These are phyloP conservation scores for Anthopleura xanthogrammica DNA, from an alignment of 92 coral and sea anemone genomes.

Conservation along the genomic window DNA sequence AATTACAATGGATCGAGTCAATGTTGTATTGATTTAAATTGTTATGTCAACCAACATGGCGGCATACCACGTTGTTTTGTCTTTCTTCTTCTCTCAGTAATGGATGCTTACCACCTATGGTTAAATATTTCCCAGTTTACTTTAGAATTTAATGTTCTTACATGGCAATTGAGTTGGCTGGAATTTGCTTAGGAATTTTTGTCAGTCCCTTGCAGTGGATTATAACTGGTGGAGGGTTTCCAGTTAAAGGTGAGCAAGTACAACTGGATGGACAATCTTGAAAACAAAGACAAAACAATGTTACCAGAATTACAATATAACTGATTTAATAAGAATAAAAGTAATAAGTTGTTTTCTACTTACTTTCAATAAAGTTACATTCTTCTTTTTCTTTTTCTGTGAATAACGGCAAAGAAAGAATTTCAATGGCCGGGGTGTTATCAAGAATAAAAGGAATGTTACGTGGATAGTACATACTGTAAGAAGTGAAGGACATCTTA, in stretches of 20 bases:
- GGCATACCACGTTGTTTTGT: too few relatives aligned
- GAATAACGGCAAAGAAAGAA: neutral
- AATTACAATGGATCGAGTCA: too few relatives aligned
- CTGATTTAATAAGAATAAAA: too few relatives aligned
- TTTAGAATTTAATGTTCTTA: neutral
- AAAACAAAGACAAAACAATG: neutral
- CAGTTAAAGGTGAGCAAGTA: neutral
- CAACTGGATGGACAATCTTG: constrained; percentile 2
- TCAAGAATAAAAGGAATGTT: neutral
- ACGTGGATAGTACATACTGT: neutral
- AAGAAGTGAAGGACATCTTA: neutral
- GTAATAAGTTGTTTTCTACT: neutral
- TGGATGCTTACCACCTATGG: too few relatives aligned
- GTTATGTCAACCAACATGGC: too few relatives aligned
- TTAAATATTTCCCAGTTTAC: neutral
- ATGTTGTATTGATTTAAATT: too few relatives aligned
- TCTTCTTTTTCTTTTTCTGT: neutral
- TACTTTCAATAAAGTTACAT: neutral
- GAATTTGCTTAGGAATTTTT: neutral
- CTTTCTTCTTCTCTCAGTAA: too few relatives aligned
- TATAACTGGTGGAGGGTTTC: neutral
- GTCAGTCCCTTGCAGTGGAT: neutral
- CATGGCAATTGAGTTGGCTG: constrained; percentile 7
- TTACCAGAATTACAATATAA: too few relatives aligned
- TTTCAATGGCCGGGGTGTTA: neutral